These are phyloP conservation scores for Anoplopoma fimbria DNA, from an alignment of 2,113 vertebrate species.

Conservation along the genomic window DNA sequence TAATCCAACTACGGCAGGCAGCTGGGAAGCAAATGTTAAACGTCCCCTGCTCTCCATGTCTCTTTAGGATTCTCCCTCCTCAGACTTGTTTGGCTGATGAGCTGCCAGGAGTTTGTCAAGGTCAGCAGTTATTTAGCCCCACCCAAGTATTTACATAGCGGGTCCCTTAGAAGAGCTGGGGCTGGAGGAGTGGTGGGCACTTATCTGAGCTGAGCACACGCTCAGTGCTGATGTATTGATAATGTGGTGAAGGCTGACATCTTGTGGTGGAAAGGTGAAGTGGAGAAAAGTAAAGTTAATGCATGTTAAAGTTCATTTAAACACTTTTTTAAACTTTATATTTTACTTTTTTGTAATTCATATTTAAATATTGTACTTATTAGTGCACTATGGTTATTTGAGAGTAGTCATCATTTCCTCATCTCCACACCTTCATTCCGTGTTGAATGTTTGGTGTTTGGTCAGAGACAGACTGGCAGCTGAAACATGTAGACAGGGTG, in stretches of 20 bases:
- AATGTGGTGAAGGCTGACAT: constrained; percentile 37
- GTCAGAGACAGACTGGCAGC: not conserved
- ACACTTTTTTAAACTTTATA: not conserved
- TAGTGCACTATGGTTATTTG: not conserved
- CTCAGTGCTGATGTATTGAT: not conserved
- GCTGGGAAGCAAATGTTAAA: constrained; percentile 70
- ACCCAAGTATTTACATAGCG: constrained; percentile 43
- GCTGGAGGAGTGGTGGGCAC: constrained; percentile 9
- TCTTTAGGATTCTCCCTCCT: constrained; percentile 59
- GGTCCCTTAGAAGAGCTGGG: constrained; percentile 28
- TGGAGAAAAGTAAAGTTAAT: not conserved
- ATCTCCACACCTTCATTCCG: not conserved
- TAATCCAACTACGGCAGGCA: constrained; percentile 60
- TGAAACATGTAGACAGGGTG: not conserved
- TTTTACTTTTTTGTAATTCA: no score
- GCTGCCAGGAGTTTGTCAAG: constrained; percentile 44
- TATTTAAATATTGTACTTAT: not conserved
- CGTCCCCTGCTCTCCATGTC: constrained; percentile 43
- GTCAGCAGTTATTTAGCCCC: constrained; percentile 55
- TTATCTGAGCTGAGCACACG: constrained; percentile 26
- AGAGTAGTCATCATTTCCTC: not conserved
- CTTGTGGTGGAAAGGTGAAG: constrained; percentile 36
- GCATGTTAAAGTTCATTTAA: not conserved
- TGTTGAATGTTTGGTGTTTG: not conserved
- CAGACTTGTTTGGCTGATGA: constrained; percentile 52